Base-by-base conservation (phyloP, 2,797 vertebrate genomes). In the Gallinago solitaria region DNA sequence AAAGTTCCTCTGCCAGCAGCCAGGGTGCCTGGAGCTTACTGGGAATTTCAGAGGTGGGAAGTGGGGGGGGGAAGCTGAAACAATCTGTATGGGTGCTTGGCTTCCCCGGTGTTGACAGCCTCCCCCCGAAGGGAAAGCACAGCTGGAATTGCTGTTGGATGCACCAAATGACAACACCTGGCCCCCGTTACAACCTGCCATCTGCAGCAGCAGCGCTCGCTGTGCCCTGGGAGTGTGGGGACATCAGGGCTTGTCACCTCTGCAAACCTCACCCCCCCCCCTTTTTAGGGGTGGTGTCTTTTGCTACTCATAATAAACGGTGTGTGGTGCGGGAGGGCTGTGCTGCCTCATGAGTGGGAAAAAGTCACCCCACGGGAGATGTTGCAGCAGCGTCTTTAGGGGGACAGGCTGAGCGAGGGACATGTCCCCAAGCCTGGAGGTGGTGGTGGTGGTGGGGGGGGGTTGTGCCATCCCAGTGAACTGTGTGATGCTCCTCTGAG, bases 1-100 rank as follows among this genome's bases (percentile, higher is more conserved):
- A 2, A 0, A 21, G 63, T 28, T 28, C 53, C 0, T 1, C 17
- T 21, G 59, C 39, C 16, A 1, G 3, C 37, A 93, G 69, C 32
- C 47, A 33, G 80, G n/a, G 69, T 87, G 47, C 32, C 78, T 48
- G 75, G 63, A 75, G 68, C 9, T 64, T 11, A 39, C 35, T 32
- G 27, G 64, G 56, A 16, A 48, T 57, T 65, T 30, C 1, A 1
- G 37, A 69, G 80, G 11, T 7, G 24, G 59, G 68, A 45, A 12
- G 7, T 28, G 13, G 48, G 48, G 48, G 48, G 2, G 47, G 47
- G 48, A 56, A 65, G 41, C 37, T 11, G 2, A 61, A 78, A 37
- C 70, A 28, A 53, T 24, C 39, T 3, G 0, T 27, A 7, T 0
- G 4, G 37, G 8, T 16, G 9, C 51, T 64, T 3, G 0, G 14